Percentiles rank a stretch among this genome's conserved stretches.
Conservation (phyloP, 2,888 invertebrate genomes). For the Drosophila neoperkinsi region DNA sequence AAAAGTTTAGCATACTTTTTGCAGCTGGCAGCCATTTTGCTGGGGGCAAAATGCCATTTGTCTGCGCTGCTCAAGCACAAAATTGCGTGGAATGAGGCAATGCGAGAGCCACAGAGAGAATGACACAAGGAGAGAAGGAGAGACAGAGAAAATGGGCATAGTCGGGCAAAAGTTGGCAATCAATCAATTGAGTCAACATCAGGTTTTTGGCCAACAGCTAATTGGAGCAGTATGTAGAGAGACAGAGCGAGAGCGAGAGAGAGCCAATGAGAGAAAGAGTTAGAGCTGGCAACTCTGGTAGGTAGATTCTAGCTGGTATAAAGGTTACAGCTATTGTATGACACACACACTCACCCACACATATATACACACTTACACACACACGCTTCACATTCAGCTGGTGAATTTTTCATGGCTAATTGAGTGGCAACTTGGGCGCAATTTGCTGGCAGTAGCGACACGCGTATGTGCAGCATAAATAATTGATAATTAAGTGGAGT, state of each 20-base stretch:
- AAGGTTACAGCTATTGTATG: neutral
- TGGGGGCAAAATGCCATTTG: conserved; percentile 57
- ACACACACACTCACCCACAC: neutral
- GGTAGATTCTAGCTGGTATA: neutral
- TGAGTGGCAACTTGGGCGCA: conserved; percentile 78
- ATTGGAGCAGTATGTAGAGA: conserved; percentile 47
- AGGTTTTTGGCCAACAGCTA: conserved; percentile 48
- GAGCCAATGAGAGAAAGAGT: neutral
- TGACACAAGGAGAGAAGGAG: neutral
- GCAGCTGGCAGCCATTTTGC: conserved; percentile 39
- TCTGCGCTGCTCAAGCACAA: conserved; percentile 62
- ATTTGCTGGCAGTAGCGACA: conserved; percentile 49
- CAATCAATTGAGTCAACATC: conserved; percentile 68
- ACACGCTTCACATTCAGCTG: conserved; percentile 36
- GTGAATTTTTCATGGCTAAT: conserved; percentile 76
- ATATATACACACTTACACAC: neutral
- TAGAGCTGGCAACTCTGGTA: neutral
- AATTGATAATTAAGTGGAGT: conserved; percentile 69
- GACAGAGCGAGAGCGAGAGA: neutral
- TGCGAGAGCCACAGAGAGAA: neutral
- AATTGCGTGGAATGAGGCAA: conserved; percentile 38
- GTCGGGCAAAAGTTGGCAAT: conserved; percentile 68
- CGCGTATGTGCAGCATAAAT: conserved; percentile 55
- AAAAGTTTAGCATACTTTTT: conserved; percentile 77
- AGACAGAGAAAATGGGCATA: neutral